Evolutionary conservation across 2,113 vertebrate species (phyloP), one percentile per base, ranked within the genome.

Genomic region (Leptocoma aspasia): DNA sequence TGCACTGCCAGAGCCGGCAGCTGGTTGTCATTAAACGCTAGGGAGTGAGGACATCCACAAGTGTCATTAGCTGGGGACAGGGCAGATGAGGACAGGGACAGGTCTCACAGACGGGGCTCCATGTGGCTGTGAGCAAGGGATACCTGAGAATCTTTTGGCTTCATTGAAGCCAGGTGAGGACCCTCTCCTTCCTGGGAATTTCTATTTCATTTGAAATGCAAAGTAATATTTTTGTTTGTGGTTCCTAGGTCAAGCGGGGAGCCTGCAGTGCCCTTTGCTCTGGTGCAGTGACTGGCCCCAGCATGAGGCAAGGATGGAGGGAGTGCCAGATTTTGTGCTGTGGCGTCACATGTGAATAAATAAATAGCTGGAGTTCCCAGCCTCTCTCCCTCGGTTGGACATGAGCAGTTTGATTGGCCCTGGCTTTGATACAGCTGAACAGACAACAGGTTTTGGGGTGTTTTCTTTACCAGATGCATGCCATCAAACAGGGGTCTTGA

Each of bases 271-370:
- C 47, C 81, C 52, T 92, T 95, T 35, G 28, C 80, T 81, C 92
- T n/a, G 24, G 39, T 47, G 52, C 3, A 79, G 31, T n/a, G 49
- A 69, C 84, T 13, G 2, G 71, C 54, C 77, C 30, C 77, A 94
- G 84, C 81, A 91, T 3, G 4, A 83, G 37, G 22, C 26, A 1
- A 52, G 37, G 35, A 83, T 60, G 28, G 47, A 95, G 44, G 61
- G 27, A 89, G 44, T 70, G 84, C 19, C 81, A 89, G 72, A 78
- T 75, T 94, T 90, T 87, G 37, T 60, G 66, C 73, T 0, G 5
- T 33, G 57, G 85, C 15, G 73, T 92, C 88, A 91, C 82, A 93
- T 1, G 15, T 72, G 82, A 82, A 82, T 85, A 94, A 95, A 94
- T 60, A 94, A 87, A 82, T 54, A 94, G 81, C 37, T 87, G 60